phyloP scores from a whole-genome alignment of 30 jellyfish, hydroid and myxozoan species.

The Hydractinia symbiolongicarpus region DNA sequence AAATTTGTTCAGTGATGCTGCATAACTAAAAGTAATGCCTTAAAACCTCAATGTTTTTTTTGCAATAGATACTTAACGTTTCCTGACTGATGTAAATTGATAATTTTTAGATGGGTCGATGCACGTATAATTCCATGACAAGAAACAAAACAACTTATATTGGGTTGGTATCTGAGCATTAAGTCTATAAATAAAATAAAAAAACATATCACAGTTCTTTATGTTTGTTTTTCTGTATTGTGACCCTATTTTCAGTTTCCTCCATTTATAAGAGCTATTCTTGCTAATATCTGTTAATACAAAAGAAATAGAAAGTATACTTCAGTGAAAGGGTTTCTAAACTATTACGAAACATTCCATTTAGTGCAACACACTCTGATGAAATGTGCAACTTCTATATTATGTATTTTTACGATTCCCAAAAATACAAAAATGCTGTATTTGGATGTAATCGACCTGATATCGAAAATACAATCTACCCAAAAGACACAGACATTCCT shows the following conservation, averaged over 20 bases:
- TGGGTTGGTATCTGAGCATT: slow-evolving; percentile 48
- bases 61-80: not conserved
- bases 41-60: too few relatives aligned
- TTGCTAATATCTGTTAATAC: not conserved
- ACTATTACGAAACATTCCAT: not conserved
- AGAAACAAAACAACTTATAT: slow-evolving; percentile 56
- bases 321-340: not conserved
- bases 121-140: slow-evolving; percentile 77
- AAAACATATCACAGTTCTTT: too few relatives aligned
- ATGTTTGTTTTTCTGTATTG: too few relatives aligned
- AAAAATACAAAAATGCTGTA: slow-evolving; percentile 35
- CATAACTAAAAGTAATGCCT: too few relatives aligned
- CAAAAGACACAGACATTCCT: slow-evolving; percentile 37
- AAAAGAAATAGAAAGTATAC: not conserved
- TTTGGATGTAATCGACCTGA: not conserved
- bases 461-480: not conserved
- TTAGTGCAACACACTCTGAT: slow-evolving; percentile 91
- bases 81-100: not conserved
- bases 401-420: slow-evolving; percentile 79
- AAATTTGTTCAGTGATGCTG: too few relatives aligned
- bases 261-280: not conserved
- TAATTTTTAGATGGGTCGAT: slow-evolving; percentile 64
- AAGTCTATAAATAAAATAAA: too few relatives aligned
- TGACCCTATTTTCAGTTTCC: not conserved
- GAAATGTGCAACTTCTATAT: slow-evolving; percentile 98